These are phyloP conservation scores for Geodia barretti DNA, from an alignment of 37 sponge, comb jelly and placozoan genomes.

Conservation along the genomic window DNA sequence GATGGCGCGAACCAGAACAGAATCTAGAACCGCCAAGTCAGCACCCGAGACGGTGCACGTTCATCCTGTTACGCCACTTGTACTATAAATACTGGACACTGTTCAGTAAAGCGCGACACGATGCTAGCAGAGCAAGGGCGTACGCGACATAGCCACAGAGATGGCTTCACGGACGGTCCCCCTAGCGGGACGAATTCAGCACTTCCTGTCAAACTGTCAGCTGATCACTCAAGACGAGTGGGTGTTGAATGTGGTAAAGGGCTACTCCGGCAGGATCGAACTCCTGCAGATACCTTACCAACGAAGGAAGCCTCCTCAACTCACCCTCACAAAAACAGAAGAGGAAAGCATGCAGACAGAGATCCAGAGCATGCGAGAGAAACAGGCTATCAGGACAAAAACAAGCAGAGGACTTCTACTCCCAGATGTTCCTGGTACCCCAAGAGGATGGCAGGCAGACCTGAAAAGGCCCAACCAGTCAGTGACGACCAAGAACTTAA, in stretches of 20 bases:
- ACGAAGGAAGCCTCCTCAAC: background rate
- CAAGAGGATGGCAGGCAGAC: slow-evolving; percentile 47
- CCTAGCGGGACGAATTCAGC: slow-evolving; percentile 7
- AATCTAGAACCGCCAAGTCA: too few species aligned
- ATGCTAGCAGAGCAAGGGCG: too few species aligned
- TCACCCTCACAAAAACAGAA: background rate
- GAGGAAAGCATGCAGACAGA: slow-evolving; percentile 1
- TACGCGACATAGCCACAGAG: too few species aligned
- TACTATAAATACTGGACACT: too few species aligned
- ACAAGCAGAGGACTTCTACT: slow-evolving; percentile 26
- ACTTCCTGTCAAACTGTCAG: slow-evolving; percentile 6
- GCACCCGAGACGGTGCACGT: too few species aligned
- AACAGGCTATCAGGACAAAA: background rate
- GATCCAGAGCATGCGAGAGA: slow-evolving; percentile 13
- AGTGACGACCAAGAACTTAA: background rate
- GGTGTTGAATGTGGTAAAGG: slow-evolving; percentile 39
- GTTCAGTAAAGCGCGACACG: too few species aligned
- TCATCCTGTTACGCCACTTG: too few species aligned
- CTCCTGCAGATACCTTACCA: background rate
- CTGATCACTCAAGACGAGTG: slow-evolving; percentile 30
- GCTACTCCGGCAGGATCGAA: slow-evolving; percentile 22
- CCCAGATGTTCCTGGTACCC: slow-evolving; percentile 40
- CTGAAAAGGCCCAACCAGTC: too few species aligned
- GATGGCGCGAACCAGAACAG: too few species aligned
- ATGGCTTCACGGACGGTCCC: too few species aligned